Evolutionary conservation across 2,113 vertebrate genomes (phyloP).

Genomic region (Aptenodytes patagonicus): DNA sequence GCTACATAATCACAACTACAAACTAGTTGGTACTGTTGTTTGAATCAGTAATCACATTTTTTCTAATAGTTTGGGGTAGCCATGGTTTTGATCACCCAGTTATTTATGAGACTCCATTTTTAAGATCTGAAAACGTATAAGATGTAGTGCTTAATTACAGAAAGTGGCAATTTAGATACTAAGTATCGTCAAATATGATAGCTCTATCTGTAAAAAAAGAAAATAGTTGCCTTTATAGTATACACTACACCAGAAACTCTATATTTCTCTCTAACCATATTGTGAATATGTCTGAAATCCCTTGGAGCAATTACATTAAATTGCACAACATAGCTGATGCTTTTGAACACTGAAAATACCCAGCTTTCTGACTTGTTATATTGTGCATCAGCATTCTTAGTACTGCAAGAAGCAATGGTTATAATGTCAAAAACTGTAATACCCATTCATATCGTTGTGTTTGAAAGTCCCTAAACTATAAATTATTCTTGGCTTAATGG

Average conservation of each 20-base stretch:
- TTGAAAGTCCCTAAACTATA: background rate
- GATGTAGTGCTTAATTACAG: background rate
- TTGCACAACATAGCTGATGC: background rate
- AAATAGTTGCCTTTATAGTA: background rate
- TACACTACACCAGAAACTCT: background rate
- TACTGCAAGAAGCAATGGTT: background rate
- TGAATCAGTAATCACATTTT: background rate
- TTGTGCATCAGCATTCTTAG: background rate
- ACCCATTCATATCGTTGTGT: background rate
- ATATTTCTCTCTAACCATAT: background rate
- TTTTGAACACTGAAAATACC: background rate
- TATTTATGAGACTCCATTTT: background rate
- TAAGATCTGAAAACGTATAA: background rate
- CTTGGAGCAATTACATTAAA: background rate
- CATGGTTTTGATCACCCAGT: background rate
- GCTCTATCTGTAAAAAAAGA: background rate
- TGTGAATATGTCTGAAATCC: background rate
- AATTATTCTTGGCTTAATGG: background rate
- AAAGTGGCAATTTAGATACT: background rate
- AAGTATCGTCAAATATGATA: background rate
- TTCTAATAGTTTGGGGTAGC: background rate
- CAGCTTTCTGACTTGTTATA: background rate
- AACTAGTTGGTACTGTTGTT: background rate
- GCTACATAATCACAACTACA: background rate
- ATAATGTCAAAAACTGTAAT: background rate